These are phyloP conservation scores for Gymnarchus niloticus DNA, from an alignment of 2,113 vertebrate species.

Conservation along the genomic window DNA sequence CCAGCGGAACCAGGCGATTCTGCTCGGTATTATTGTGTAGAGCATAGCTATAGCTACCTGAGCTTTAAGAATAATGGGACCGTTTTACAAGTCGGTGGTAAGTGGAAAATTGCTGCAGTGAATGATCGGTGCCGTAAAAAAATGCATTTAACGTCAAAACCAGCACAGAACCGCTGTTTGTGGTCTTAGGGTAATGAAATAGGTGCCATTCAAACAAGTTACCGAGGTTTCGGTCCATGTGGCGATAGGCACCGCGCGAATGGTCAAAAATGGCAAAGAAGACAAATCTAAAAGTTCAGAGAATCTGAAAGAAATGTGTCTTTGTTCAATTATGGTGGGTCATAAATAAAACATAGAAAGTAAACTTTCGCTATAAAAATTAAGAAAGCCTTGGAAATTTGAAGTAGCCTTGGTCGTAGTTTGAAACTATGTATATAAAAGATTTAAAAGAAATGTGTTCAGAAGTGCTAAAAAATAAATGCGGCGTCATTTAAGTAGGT, in stretches of 20 bases:
- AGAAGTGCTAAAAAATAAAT: no score
- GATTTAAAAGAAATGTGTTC: background rate
- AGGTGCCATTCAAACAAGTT: background rate
- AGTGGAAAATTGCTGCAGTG: background rate
- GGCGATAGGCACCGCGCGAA: no score
- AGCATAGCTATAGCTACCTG: slow-evolving; percentile 21
- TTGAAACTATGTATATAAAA: background rate
- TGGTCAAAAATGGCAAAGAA: background rate
- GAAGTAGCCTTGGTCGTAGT: background rate
- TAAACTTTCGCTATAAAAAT: background rate
- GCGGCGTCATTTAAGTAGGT: background rate
- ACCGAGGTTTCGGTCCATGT: no score
- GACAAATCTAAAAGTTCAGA: background rate
- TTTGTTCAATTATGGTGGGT: background rate
- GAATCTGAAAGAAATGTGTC: background rate
- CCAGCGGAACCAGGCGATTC: background rate
- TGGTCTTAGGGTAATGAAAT: background rate
- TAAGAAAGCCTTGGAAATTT: background rate
- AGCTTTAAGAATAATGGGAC: background rate
- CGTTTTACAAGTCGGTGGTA: slow-evolving; percentile 21
- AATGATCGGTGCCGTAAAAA: background rate
- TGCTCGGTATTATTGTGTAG: slow-evolving; percentile 24
- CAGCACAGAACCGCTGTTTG: background rate
- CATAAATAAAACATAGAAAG: background rate
- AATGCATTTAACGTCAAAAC: background rate